Percentiles rank a stretch among this genome's conserved stretches.
phyloP scores from a whole-genome alignment of 2,888 invertebrate genomes.

The Eustalomyia histrio region DNA sequence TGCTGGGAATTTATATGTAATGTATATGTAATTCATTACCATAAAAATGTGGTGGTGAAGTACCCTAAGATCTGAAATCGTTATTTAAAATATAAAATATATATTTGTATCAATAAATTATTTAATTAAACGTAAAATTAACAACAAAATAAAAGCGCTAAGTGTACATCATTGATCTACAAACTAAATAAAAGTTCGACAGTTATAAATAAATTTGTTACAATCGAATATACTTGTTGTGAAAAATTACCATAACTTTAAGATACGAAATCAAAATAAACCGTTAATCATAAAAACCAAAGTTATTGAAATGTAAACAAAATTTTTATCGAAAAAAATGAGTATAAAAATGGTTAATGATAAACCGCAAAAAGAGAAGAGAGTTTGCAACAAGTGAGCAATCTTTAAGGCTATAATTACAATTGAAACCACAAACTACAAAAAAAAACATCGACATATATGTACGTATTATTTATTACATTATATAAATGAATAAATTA shows the following conservation, averaged over 20 bases:
- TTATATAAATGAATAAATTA: no score
- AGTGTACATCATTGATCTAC: conserved; percentile 43
- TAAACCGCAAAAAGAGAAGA: background rate
- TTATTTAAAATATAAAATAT: no score
- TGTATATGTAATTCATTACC: no score
- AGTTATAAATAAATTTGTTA: conserved; percentile 31
- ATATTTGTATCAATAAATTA: no score
- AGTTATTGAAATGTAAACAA: conserved; percentile 7
- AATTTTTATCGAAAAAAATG: background rate
- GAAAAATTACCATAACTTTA: conserved; percentile 10
- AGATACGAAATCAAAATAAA: background rate
- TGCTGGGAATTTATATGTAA: no score
- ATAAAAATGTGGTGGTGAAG: no score
- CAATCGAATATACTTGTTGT: conserved; percentile 5
- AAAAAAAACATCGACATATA: no score
- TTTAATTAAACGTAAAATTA: no score
- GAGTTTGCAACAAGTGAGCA: background rate
- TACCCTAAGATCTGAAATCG: no score
- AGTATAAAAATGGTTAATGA: background rate
- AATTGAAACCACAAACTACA: background rate
- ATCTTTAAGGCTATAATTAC: background rate
- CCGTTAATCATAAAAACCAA: background rate
- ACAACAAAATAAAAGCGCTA: background rate
- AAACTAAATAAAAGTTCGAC: conserved; percentile 33
- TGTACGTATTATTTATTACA: no score